Percentiles rank a stretch among this genome's conserved stretches.
Evolutionary conservation across 2,797 vertebrate species (phyloP).

Genomic region (Channa striata): DNA sequence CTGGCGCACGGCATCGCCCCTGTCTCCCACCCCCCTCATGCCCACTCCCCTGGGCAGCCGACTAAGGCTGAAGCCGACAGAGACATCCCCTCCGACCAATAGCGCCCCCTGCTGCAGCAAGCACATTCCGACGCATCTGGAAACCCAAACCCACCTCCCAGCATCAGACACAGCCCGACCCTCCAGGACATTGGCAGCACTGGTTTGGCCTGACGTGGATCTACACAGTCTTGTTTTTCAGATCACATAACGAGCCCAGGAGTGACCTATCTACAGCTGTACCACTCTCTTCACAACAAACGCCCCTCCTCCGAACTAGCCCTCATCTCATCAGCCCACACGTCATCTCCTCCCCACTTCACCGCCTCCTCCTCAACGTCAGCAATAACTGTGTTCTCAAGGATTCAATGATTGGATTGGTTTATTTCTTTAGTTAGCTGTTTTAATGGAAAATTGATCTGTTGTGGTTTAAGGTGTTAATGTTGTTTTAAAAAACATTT

Average conservation of each 20-base stretch:
- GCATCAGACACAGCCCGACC: constrained; percentile 66
- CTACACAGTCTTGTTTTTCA: constrained; percentile 73
- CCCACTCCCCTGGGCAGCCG: constrained; percentile 92
- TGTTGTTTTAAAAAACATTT: constrained; percentile 71
- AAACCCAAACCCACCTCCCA: constrained; percentile 65
- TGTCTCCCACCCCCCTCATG: constrained; percentile 89
- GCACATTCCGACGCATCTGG: constrained; percentile 86
- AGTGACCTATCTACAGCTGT: constrained; percentile 70
- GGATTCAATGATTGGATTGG: constrained; percentile 84
- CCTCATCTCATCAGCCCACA: constrained; percentile 32
- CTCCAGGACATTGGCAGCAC: constrained; percentile 65
- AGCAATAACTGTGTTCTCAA: constrained; percentile 89
- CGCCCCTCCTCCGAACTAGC: constrained; percentile 45
- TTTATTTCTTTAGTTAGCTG: constrained; percentile 76
- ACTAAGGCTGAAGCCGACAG: constrained; percentile 94
- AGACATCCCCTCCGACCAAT: constrained; percentile 96
- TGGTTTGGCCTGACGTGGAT: constrained; percentile 73
- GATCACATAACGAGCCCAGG: constrained; percentile 81
- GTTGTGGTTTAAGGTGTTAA: constrained; percentile 77
- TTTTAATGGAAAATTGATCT: constrained; percentile 77
- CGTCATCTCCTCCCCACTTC: constrained; percentile 9
- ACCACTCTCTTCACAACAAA: constrained; percentile 41
- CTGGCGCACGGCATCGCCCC: constrained; percentile 89
- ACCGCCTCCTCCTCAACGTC: constrained; percentile 71
- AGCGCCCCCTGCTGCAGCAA: constrained; percentile 80